Evolutionary conservation across 1,140 invertebrate species (phyloP), one percentile per base, ranked within the genome.

Genomic region (Eriocheir sinensis): DNA sequence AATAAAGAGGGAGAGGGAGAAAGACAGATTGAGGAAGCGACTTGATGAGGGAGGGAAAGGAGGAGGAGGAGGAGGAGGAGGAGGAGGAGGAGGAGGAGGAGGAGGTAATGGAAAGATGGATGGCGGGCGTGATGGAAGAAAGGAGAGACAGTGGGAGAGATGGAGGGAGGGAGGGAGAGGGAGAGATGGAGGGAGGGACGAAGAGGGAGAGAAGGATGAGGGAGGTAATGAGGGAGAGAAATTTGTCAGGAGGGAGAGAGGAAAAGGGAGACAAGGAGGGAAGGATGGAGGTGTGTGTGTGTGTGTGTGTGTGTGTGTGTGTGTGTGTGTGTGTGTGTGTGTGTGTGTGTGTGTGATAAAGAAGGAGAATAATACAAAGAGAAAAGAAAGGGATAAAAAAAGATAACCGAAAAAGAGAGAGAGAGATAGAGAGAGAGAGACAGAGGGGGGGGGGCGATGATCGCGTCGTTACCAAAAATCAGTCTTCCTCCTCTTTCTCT

Each of bases 221-320:
- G 34, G 89, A 91, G 53, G 32, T 27, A 53, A 9, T 8, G 53
- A 36, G 48, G 27, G 44, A 91, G 44, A 72, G 41, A 60, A 4
- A 72, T 17, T 36, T n/a, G 32, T 21, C 21, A 72, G 34, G 21
- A 36, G 89, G 36, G 34, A 72, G 53, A 60, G 53, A 91, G 9
- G 34, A 17, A 89, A 38, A 86, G 32, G n/a, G 81, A 85, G 81
- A 91, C 8, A 60, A 60, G 27, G 88, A 89, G 38, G 36, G 21
- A 41, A 41, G 41, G 88, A 89, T 2, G 15, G 6, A 21, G 6
- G 40, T 17, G 6, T 27, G 41, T 4, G 12, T 40, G 41, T 27
- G 21, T 27, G 40, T 30, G 88, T 36, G 81, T 36, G 9, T 17
- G 44, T 48, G 44, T 48, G 44, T 48, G 44, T 48, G 44, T 48